Percentiles rank a stretch among this genome's conserved stretches.
Conservation (phyloP, 2,113 vertebrate species). For the Guaruba guarouba region DNA sequence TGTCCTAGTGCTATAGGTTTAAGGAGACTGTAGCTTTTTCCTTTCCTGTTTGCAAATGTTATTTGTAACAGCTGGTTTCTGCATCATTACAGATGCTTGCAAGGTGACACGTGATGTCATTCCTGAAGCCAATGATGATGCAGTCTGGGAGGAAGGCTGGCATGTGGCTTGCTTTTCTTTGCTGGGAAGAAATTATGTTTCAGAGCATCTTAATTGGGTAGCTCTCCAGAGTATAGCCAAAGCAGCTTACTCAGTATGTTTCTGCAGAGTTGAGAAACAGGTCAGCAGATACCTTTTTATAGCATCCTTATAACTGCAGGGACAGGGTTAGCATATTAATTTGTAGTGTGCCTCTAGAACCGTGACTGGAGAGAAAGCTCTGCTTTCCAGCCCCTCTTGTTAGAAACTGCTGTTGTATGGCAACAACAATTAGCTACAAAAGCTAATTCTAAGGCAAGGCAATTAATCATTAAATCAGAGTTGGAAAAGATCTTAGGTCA, state of each 20-base stretch:
- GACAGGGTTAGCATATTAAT: conserved; percentile 67
- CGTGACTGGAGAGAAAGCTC: conserved; percentile 41
- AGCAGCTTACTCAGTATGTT: conserved; percentile 51
- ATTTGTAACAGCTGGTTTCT: not conserved
- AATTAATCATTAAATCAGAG: conserved; percentile 34
- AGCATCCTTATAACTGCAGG: conserved; percentile 59
- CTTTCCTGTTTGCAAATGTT: not conserved
- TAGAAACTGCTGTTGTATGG: conserved; percentile 39
- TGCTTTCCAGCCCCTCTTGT: conserved; percentile 57
- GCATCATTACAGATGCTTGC: conserved; percentile 10
- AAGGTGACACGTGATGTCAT: conserved; percentile 50
- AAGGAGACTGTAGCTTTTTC: not conserved
- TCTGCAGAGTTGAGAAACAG: conserved; percentile 69
- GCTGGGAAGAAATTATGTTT: conserved; percentile 14
- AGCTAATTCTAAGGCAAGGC: conserved; percentile 21
- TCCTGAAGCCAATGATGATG: not conserved
- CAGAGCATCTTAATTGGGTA: conserved; percentile 20
- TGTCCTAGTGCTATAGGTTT: not conserved
- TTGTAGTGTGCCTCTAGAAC: conserved; percentile 53
- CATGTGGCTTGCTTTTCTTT: not conserved
- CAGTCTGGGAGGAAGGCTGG: not conserved
- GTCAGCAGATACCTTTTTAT: conserved; percentile 74
- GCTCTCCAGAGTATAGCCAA: conserved; percentile 35
- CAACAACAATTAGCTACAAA: conserved; percentile 43
- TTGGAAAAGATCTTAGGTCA: not conserved